A percentile compares a stretch with the other conserved stretches of the same genome.
These are phyloP conservation scores for Melikaiella ostensackeni DNA, from an alignment of 2,888 invertebrate genomes.

Conservation along the genomic window DNA sequence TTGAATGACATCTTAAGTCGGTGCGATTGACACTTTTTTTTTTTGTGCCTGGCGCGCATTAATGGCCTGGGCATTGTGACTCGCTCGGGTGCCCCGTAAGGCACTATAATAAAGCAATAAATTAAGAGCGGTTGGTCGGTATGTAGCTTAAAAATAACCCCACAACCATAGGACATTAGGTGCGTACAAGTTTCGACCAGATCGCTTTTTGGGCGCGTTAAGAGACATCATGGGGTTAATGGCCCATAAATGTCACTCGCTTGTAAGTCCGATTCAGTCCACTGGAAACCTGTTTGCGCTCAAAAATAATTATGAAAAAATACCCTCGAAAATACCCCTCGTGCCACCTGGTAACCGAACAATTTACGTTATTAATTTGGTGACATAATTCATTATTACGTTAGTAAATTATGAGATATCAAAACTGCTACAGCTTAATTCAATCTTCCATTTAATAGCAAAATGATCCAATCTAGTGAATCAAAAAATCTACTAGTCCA, in stretches of 20 bases:
- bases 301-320: slow-evolving; percentile 28
- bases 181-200: slow-evolving; percentile 31
- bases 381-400: neutral
- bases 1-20: slow-evolving; percentile 52
- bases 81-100: slow-evolving; percentile 47
- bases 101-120: slow-evolving; percentile 52
- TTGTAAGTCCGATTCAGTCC: slow-evolving; percentile 10
- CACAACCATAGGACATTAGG: slow-evolving; percentile 15
- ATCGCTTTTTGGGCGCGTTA: slow-evolving; percentile 36
- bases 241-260: slow-evolving; percentile 26
- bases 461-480: too few species aligned
- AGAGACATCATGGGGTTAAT: slow-evolving; percentile 37
- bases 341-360: neutral
- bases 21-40: slow-evolving; percentile 37
- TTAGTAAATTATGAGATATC: too few species aligned
- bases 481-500: too few species aligned
- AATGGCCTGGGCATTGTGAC: slow-evolving; percentile 52
- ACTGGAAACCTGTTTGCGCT: slow-evolving; percentile 16
- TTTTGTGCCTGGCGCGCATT: slow-evolving; percentile 46
- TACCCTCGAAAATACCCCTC: neutral
- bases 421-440: too few species aligned
- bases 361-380: neutral
- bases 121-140: slow-evolving; percentile 37
- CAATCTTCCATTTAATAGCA: too few species aligned
- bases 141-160: slow-evolving; percentile 38